These are phyloP conservation scores for Patella pellucida DNA, from an alignment of 2,888 invertebrate genomes.

Conservation along the genomic window DNA sequence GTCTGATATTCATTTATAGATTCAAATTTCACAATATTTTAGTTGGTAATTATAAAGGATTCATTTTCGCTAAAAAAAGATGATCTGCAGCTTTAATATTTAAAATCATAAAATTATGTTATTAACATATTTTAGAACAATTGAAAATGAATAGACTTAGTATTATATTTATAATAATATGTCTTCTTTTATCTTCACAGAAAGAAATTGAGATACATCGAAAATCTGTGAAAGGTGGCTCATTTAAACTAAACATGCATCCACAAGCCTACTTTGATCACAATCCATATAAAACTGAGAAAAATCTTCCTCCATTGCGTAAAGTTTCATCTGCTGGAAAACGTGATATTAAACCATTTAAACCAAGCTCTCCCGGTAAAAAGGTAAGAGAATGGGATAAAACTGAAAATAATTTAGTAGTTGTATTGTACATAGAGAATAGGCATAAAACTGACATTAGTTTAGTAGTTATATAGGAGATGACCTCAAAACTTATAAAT, in stretches of 20 bases:
- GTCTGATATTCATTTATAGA: no score
- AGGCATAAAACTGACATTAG: no score
- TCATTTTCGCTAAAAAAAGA: no score
- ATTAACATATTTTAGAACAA: not conserved
- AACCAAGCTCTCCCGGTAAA: constrained; percentile 69
- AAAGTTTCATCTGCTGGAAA: constrained; percentile 45
- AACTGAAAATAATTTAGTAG: no score
- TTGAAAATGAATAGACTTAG: not conserved
- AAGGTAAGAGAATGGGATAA: constrained; percentile 44
- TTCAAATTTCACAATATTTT: no score
- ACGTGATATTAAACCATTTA: constrained; percentile 65
- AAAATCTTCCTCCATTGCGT: constrained; percentile 45
- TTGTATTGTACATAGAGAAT: no score
- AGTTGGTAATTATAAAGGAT: no score
- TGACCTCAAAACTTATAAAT: no score
- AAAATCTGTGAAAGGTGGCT: constrained; percentile 64
- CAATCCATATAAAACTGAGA: constrained; percentile 66
- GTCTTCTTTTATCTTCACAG: constrained; percentile 43
- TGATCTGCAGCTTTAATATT: no score
- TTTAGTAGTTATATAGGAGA: no score
- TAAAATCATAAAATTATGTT: no score
- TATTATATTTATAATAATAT: constrained; percentile 8
- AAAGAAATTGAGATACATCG: constrained; percentile 64
- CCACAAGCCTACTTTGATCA: constrained; percentile 66
- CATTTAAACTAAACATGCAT: constrained; percentile 69